phyloP scores from a whole-genome alignment of 2,113 vertebrate species.

The Psittacus erithacus region DNA sequence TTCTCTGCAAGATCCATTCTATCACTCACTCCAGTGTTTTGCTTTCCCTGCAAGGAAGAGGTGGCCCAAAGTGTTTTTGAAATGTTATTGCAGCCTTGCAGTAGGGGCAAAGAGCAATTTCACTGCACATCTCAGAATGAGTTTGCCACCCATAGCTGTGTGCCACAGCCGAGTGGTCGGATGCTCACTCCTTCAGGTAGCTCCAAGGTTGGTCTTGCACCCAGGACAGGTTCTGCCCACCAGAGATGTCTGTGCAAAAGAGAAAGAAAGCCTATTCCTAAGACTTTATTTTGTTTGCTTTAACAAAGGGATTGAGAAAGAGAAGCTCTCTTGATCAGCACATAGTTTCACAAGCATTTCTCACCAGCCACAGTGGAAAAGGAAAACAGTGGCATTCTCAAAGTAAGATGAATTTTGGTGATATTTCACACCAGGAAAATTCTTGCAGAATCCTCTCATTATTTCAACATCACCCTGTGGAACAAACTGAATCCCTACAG shows the following conservation, averaged over 20 bases:
- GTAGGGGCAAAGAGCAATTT: background rate
- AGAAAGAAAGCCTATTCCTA: background rate
- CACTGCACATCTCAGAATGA: background rate
- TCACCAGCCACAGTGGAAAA: conserved; percentile 22
- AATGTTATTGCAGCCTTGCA: background rate
- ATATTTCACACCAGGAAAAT: conserved; percentile 55
- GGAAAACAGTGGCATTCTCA: conserved; percentile 30
- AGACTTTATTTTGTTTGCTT: background rate
- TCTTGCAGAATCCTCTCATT: conserved; percentile 64
- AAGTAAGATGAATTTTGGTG: conserved; percentile 57
- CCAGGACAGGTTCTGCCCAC: background rate
- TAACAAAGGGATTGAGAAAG: conserved; percentile 19
- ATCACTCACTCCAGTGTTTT: background rate
- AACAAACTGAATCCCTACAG: conserved; percentile 6
- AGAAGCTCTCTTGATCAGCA: background rate
- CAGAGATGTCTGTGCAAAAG: background rate
- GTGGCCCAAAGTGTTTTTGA: background rate
- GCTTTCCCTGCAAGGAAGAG: background rate
- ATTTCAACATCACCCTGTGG: conserved; percentile 57
- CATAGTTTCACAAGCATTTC: background rate
- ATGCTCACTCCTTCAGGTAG: background rate
- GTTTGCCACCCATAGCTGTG: background rate
- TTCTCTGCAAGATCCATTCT: background rate
- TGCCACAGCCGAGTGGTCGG: too few species aligned
- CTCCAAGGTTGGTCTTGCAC: background rate